These are phyloP conservation scores for Platysteira castanea DNA, from an alignment of 2,113 vertebrate species.

Conservation along the genomic window DNA sequence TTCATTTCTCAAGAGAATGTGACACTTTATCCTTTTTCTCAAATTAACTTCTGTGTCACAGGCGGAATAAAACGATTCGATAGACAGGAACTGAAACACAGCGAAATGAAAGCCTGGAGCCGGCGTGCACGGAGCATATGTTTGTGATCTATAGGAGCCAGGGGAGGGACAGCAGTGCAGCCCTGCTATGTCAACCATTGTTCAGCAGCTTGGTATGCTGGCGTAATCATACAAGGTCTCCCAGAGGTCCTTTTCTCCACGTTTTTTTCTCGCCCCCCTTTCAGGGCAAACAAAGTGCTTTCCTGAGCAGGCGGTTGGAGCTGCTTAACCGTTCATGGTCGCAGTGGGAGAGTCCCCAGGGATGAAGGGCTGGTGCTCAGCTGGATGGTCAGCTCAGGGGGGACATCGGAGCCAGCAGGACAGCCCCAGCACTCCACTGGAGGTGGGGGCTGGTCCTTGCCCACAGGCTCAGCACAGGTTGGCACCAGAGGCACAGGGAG, in stretches of 20 bases:
- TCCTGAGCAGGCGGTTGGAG: not conserved
- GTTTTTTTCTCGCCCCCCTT: not conserved
- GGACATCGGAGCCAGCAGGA: rapidly evolving
- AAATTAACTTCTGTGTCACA: constrained; percentile 56
- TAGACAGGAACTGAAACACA: not conserved
- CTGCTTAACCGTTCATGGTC: not conserved
- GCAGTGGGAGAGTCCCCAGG: rapidly evolving
- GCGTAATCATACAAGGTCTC: constrained; percentile 31
- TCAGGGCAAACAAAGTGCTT: not conserved
- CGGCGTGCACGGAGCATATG: not conserved
- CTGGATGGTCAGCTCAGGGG: rapidly evolving
- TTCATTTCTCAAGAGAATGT: constrained; percentile 64
- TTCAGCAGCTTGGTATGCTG: constrained; percentile 41
- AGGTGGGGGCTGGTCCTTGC: rapidly evolving
- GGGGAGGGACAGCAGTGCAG: constrained; percentile 1
- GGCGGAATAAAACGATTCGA: not conserved
- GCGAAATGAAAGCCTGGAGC: not conserved
- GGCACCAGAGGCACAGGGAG: rapidly evolving
- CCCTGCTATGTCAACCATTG: constrained; percentile 36
- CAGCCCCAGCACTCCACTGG: rapidly evolving
- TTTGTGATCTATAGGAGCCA: constrained; percentile 43
- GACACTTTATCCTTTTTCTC: constrained; percentile 59
- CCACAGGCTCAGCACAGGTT: rapidly evolving
- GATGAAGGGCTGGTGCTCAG: not conserved
- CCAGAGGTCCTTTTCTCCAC: constrained; percentile 16